phyloP scores from a whole-genome alignment of 2,113 vertebrate species.

The Grus americana region DNA sequence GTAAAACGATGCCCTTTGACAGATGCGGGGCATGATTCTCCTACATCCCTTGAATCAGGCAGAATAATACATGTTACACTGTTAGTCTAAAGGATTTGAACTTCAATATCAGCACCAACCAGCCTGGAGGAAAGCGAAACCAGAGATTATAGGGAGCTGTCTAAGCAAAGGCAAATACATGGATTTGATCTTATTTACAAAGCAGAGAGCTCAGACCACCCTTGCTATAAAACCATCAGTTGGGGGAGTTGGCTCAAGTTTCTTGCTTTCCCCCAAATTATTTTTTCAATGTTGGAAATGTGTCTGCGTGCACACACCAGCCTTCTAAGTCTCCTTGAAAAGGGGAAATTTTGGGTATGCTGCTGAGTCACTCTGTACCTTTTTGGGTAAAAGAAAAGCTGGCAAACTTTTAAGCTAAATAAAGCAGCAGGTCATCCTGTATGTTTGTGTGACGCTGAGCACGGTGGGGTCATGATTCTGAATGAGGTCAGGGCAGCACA shows the following conservation, averaged over 20 bases:
- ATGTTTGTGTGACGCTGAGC: neutral
- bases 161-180: neutral
- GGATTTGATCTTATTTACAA: neutral
- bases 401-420: neutral
- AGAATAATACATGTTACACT: neutral
- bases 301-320: accelerated
- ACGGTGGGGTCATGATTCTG: neutral
- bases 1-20: neutral
- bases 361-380: neutral
- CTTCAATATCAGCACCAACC: neutral
- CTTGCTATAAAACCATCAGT: neutral
- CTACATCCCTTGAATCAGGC: neutral
- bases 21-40: neutral
- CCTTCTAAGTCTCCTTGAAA: neutral
- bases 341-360: neutral
- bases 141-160: neutral
- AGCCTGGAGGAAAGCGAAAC: neutral
- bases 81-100: neutral
- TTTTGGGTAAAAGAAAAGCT: neutral
- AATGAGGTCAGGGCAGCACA: neutral
- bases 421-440: neutral
- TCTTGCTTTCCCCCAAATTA: neutral
- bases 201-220: neutral
- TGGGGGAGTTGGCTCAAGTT: neutral
- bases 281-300: neutral